Percentiles rank a stretch among this genome's conserved stretches.
Evolutionary conservation across 2,113 vertebrate species (phyloP).

Genomic region (Serinus canaria): DNA sequence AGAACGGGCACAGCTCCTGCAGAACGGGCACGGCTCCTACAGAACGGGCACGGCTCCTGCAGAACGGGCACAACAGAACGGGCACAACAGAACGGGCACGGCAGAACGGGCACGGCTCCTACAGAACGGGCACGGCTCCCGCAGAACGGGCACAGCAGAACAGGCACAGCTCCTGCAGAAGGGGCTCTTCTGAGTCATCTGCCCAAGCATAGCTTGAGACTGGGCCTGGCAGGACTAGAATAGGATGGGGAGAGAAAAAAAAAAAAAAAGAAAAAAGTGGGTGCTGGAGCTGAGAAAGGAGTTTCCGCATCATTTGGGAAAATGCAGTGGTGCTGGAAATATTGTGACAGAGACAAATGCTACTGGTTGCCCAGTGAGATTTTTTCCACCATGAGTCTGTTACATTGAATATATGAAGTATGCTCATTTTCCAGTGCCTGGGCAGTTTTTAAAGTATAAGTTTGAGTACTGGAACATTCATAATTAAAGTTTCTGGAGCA

Average conservation of each 20-base stretch:
- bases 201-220: not conserved
- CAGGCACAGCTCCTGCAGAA: no score
- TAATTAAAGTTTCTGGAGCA: not conserved
- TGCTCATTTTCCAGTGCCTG: constrained; percentile 45
- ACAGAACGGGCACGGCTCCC: no score
- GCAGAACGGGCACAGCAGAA: no score
- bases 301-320: constrained; percentile 29
- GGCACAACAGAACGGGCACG: no score
- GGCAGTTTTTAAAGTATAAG: not conserved
- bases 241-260: not conserved
- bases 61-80: no score
- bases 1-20: no score
- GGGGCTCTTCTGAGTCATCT: not conserved
- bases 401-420: constrained; percentile 32
- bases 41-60: no score
- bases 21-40: no score
- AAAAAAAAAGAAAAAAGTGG: not conserved
- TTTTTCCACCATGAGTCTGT: constrained; percentile 55
- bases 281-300: constrained; percentile 23
- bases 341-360: not conserved
- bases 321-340: constrained; percentile 42
- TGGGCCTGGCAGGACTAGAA: not conserved
- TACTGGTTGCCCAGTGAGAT: constrained; percentile 45
- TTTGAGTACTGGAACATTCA: constrained; percentile 12
- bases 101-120: no score